Conservation (phyloP, 2,888 invertebrate species). For the Cephalotes varians region DNA sequence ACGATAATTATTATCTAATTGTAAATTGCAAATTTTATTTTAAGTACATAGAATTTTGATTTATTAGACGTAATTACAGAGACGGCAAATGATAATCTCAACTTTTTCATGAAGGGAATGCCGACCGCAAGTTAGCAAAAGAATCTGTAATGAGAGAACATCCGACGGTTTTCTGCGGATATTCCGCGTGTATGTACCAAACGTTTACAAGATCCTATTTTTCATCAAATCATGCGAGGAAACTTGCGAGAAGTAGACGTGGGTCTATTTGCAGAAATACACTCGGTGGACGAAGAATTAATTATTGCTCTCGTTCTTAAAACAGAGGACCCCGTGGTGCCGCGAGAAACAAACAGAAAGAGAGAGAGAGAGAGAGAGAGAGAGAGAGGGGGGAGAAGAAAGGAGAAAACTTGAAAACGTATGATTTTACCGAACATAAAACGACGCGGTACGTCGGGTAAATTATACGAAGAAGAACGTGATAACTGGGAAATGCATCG, state of each 20-base stretch:
- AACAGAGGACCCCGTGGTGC: slow-evolving; percentile 23
- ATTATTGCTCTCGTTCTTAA: slow-evolving; percentile 27
- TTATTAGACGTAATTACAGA: background rate
- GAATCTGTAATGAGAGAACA: slow-evolving; percentile 6
- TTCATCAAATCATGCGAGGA: slow-evolving; percentile 21
- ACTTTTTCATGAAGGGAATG: background rate
- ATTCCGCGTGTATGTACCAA: background rate
- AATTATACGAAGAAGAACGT: slow-evolving; percentile 59
- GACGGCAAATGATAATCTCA: background rate
- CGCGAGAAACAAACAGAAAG: slow-evolving; percentile 24
- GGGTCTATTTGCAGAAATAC: slow-evolving; percentile 30
- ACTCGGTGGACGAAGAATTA: slow-evolving; percentile 18
- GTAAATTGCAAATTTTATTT: background rate
- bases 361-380: background rate
- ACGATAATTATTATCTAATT: background rate
- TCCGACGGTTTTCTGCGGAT: slow-evolving; percentile 1
- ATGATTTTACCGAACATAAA: slow-evolving; percentile 10
- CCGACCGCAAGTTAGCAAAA: background rate
- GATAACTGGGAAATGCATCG: slow-evolving; percentile 42
- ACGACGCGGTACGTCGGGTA: slow-evolving; percentile 7
- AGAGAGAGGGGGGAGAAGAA: background rate
- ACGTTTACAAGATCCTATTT: slow-evolving; percentile 10
- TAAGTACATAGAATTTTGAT: background rate
- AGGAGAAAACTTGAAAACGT: slow-evolving; percentile 1
- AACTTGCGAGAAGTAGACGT: slow-evolving; percentile 38